These are phyloP conservation scores for Danio albolineatus DNA, from an alignment of 2,797 vertebrate species.

Conservation along the genomic window DNA sequence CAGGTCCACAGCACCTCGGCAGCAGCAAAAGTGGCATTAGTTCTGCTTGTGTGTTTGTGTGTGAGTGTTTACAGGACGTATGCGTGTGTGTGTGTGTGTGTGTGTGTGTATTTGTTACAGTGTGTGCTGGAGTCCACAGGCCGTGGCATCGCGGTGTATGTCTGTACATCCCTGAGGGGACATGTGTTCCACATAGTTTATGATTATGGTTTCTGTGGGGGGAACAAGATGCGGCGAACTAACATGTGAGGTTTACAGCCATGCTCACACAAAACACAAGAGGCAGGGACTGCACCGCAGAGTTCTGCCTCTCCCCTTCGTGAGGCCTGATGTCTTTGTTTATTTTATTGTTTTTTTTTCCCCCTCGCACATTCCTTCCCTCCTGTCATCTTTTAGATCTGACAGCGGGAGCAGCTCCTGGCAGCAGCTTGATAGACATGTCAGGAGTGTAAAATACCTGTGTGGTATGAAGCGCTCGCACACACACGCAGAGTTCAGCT, in stretches of 20 bases:
- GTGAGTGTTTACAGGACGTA: constrained; percentile 12
- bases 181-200: constrained; percentile 48
- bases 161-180: constrained; percentile 38
- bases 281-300: constrained; percentile 14
- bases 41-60: constrained; percentile 17
- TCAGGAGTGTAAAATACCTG: constrained; percentile 55
- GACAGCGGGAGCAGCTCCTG: constrained; percentile 60
- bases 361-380: constrained; percentile 62
- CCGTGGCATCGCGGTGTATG: not conserved
- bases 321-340: constrained; percentile 45
- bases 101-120: constrained; percentile 21
- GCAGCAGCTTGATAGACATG: constrained; percentile 60
- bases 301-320: constrained; percentile 44
- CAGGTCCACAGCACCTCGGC: constrained; percentile 16
- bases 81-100: too few species aligned
- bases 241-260: constrained; percentile 12
- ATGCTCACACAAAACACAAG: constrained; percentile 17
- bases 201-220: constrained; percentile 35
- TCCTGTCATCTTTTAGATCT: constrained; percentile 59
- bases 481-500: constrained; percentile 43
- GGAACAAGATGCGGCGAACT: constrained; percentile 9
- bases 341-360: constrained; percentile 29
- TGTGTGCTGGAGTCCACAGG: constrained; percentile 27
- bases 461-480: constrained; percentile 31
- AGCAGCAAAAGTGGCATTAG: constrained; percentile 19